Evolutionary conservation across 2,888 invertebrate genomes (phyloP).

Genomic region (Suillia variegata): DNA sequence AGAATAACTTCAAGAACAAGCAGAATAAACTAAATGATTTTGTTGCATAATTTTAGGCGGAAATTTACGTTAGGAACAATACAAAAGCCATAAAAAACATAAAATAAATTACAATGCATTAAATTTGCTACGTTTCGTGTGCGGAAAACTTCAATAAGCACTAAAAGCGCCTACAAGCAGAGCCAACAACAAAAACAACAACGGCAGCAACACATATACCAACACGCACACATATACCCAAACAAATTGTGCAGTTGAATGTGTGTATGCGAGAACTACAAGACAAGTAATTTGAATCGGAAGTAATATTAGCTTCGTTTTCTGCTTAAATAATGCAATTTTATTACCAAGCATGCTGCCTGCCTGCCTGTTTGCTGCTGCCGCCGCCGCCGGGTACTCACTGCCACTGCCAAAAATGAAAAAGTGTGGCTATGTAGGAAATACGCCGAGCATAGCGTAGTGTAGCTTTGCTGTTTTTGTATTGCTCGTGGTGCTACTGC

Average conservation of each 20-base stretch:
- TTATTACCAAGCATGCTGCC: not conserved
- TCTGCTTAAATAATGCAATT: constrained; percentile 5
- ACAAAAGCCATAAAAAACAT: not conserved
- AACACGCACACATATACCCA: not conserved
- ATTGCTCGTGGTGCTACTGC: not conserved
- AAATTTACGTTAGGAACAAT: not conserved
- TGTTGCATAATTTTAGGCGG: not conserved
- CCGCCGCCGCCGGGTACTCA: not conserved
- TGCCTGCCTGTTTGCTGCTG: not conserved
- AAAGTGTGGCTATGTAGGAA: not conserved
- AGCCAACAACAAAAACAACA: too few species aligned
- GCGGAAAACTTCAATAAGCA: not conserved
- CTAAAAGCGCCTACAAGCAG: not conserved
- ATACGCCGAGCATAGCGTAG: too few species aligned
- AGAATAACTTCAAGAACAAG: too few species aligned
- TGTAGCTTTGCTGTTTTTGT: too few species aligned
- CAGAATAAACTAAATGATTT: too few species aligned
- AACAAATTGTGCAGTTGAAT: not conserved
- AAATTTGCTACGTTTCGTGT: not conserved
- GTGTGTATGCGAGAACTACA: not conserved
- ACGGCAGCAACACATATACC: too few species aligned
- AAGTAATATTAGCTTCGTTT: constrained; percentile 1
- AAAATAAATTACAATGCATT: constrained; percentile 1
- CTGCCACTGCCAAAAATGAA: not conserved
- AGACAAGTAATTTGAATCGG: not conserved